Base-by-base conservation (phyloP, 2,797 vertebrate genomes). In the Oreonectes daqikongensis region DNA sequence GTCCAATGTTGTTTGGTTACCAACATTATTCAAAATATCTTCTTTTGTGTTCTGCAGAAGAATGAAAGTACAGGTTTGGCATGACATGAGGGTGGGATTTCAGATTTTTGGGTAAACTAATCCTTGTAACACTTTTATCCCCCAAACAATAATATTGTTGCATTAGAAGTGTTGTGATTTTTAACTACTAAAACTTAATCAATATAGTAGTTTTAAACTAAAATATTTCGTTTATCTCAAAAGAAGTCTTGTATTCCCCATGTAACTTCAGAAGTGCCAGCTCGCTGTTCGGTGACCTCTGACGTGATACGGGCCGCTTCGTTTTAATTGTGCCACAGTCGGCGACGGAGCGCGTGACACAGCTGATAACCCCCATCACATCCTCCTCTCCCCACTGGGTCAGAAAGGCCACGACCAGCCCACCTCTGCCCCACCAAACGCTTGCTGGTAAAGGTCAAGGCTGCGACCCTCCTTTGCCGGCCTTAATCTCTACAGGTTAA, bases 401-500 rank as follows among this genome's bases (percentile, higher is more conserved):
- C 79, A 61, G 69, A 84, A 85, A 86, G 80, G 81, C 76, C 83
- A 84, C 63, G 75, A 64, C 68, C 69, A 68, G 70, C 83, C 80
- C 81, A 81, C 71, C 67, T 30, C 78, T 82, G 71, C 72, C 66
- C 82, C 79, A 67, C 81, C 71, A 82, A 84, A 78, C 80, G 74
- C 75, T 65, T 75, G 57, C 75, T 77, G 67, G 44, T 79, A 86
- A 87, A 87, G 83, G 85, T 87, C 86, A 85, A 78, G 81, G 79
- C 80, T 79, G 65, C 67, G 73, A 72, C 80, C 81, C 76, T 80
- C 82, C 81, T 78, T 74, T 79, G 65, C 82, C 48, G 14, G 22
- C 70, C 72, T 80, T 83, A 88, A 86, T 86, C 86, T 80, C 83
- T 83, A 90, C 90, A 91, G 91, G 92, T 91, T 89, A 84, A 80